phyloP scores from a whole-genome alignment of 2,797 vertebrate species.

The Gymnoscopelus braueri region DNA sequence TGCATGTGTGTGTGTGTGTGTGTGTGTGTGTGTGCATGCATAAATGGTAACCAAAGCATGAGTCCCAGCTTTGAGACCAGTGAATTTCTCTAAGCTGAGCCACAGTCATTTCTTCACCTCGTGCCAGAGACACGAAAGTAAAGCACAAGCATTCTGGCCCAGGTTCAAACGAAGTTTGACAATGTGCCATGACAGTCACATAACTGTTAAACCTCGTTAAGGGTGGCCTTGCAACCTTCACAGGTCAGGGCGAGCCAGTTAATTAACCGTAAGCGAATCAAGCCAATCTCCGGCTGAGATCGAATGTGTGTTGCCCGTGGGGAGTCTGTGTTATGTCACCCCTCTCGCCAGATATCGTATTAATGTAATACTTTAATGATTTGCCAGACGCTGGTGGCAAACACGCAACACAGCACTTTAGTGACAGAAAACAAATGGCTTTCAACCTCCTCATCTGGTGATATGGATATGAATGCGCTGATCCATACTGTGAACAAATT shows the following conservation, averaged over 20 bases:
- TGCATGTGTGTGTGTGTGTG: too few species aligned
- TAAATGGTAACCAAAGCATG: too few species aligned
- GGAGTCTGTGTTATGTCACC: constrained; percentile 26
- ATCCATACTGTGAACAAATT: constrained; percentile 48
- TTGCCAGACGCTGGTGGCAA: constrained; percentile 23
- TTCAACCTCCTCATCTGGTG: background rate
- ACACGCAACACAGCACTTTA: constrained; percentile 18
- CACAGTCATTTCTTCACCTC: background rate
- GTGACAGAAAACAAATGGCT: constrained; percentile 29
- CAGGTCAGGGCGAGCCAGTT: constrained; percentile 58
- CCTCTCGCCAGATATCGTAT: constrained; percentile 21
- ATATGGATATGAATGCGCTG: constrained; percentile 14
- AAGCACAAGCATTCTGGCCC: background rate
- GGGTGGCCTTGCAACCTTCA: constrained; percentile 53
- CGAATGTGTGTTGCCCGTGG: constrained; percentile 21
- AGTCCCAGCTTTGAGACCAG: background rate
- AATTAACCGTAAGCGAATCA: constrained; percentile 62
- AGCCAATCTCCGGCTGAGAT: constrained; percentile 43
- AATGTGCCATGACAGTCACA: constrained; percentile 54
- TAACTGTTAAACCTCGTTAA: constrained; percentile 55
- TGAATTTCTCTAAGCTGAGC: background rate
- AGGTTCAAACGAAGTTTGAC: constrained; percentile 50
- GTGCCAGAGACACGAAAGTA: background rate
- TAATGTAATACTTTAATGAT: constrained; percentile 54
- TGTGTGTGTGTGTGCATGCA: too few species aligned